phyloP scores from a whole-genome alignment of 37 sponge, comb jelly and placozoan species.

The Aplysina aerophoba region DNA sequence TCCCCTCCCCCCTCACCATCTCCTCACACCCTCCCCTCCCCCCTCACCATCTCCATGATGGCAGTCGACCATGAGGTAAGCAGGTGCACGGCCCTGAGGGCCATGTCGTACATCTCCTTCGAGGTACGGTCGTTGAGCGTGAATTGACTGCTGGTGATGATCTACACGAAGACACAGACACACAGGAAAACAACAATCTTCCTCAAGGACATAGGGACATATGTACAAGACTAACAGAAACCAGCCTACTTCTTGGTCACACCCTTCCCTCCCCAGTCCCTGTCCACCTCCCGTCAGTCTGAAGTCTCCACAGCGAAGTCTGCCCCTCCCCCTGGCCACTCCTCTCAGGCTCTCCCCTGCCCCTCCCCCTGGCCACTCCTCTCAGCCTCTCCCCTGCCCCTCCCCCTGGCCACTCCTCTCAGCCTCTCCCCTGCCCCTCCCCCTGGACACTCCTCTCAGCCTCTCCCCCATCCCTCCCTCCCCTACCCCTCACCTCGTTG shows the following conservation, averaged over 20 bases:
- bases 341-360: too few relatives aligned
- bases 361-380: too few relatives aligned
- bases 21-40: not conserved
- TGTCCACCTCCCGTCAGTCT: too few relatives aligned
- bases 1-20: not conserved
- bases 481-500: conserved; percentile 74
- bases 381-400: too few relatives aligned
- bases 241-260: not conserved
- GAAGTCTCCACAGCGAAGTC: too few relatives aligned
- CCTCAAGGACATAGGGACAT: not conserved
- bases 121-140: conserved; percentile 72
- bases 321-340: too few relatives aligned
- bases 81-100: conserved; percentile 80
- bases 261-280: not conserved
- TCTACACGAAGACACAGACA: conserved; percentile 46
- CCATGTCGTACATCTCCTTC: conserved; percentile 84
- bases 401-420: too few relatives aligned
- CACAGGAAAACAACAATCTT: not conserved
- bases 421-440: too few relatives aligned
- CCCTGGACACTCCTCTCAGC: not conserved
- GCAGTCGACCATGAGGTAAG: conserved; percentile 90
- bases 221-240: not conserved
- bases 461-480: too few relatives aligned
- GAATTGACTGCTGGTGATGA: conserved; percentile 75
- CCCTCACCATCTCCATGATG: conserved; percentile 89